Evolutionary conservation across 2,888 invertebrate genomes (phyloP).

Genomic region (Galeruca laticollis): DNA sequence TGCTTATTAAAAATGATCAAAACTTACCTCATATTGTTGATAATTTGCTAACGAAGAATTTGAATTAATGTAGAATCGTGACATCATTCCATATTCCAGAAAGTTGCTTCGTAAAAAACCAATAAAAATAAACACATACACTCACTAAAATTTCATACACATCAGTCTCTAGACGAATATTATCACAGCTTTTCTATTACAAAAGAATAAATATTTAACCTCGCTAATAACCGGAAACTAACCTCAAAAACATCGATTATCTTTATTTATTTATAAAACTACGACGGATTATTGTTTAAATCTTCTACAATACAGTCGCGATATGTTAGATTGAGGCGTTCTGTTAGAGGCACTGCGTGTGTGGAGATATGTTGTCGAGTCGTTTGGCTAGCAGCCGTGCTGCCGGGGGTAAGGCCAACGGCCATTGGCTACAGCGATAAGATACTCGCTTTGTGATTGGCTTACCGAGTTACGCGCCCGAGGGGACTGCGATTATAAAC

Average conservation of each 20-base stretch:
- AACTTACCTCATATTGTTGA: constrained; percentile 66
- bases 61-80: constrained; percentile 65
- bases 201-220: not conserved
- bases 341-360: constrained; percentile 62
- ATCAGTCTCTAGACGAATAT: constrained; percentile 25
- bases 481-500: constrained; percentile 63
- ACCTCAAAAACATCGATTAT: not conserved
- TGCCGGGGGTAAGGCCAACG: constrained; percentile 65
- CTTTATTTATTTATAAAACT: constrained; percentile 18
- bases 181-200: constrained; percentile 36
- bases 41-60: constrained; percentile 65
- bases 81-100: constrained; percentile 64
- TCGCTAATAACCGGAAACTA: not conserved
- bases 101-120: constrained; percentile 39
- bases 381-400: constrained; percentile 62
- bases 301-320: constrained; percentile 31
- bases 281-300: constrained; percentile 25
- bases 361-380: constrained; percentile 56
- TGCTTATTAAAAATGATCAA: not conserved
- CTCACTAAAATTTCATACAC: constrained; percentile 48
- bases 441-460: constrained; percentile 64
- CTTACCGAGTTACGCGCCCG: constrained; percentile 65
- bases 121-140: constrained; percentile 45
- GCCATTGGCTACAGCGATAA: constrained; percentile 65
- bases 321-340: constrained; percentile 57